A percentile compares a stretch with the other conserved stretches of the same genome.
Evolutionary conservation across 2,113 vertebrate genomes (phyloP).

Genomic region (Chamaetylas fuelleborni): DNA sequence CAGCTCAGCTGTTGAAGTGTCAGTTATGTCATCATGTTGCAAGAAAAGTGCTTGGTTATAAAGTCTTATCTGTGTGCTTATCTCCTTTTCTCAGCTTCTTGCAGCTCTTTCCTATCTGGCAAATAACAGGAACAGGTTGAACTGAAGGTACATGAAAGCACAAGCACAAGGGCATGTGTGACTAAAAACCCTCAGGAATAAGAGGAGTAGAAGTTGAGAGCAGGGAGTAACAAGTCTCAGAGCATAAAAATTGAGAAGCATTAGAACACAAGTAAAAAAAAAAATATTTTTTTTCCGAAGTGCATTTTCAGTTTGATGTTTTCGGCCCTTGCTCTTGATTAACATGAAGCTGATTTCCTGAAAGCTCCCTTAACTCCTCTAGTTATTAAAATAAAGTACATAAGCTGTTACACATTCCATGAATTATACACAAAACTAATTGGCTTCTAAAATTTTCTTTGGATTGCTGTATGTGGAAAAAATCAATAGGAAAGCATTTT

Average conservation of each 20-base stretch:
- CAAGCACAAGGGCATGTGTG: not conserved
- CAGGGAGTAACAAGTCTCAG: not conserved
- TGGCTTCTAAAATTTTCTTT: not conserved
- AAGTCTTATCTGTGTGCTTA: slow-evolving; percentile 4
- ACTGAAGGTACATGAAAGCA: not conserved
- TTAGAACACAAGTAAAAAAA: not conserved
- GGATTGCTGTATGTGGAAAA: not conserved
- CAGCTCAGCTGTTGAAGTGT: not conserved
- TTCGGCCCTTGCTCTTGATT: not conserved
- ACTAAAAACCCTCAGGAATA: not conserved
- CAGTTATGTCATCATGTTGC: not conserved
- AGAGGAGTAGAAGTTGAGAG: not conserved
- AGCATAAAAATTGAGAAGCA: not conserved
- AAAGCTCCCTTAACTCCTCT: not conserved
- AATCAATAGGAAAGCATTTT: not conserved
- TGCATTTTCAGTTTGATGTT: not conserved
- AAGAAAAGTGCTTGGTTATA: not conserved
- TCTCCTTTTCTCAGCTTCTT: not conserved
- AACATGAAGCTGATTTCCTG: not conserved
- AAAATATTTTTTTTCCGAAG: not conserved
- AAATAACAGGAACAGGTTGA: not conserved
- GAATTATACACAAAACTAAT: not conserved
- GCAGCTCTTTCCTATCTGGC: not conserved
- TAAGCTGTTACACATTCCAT: not conserved
- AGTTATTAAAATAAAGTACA: not conserved